Base-by-base conservation (phyloP, 2,113 vertebrate species). In the Podarcis raffonei region DNA sequence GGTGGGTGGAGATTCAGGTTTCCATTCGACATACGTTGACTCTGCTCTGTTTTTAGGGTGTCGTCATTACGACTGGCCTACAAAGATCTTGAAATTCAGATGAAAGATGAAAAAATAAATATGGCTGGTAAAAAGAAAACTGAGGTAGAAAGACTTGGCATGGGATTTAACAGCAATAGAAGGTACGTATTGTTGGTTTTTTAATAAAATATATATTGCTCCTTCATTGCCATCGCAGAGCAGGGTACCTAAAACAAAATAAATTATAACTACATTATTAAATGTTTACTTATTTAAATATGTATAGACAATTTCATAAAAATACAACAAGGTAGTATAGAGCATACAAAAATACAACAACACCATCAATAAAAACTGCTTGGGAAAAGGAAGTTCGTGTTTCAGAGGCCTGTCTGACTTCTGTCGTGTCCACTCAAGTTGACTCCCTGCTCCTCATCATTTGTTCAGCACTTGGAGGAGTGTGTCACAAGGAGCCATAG, bases 81-180 rank as follows among this genome's bases (percentile, higher is more conserved):
- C 79, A 96, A 98, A 93, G 98, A 99, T 83, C 96, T 99, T 77
- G 98, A 99, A 92, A 96, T 98, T 86, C 97, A 98, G 80, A 95
- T 96, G 86, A 98, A 96, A 95, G 97, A 98, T 6, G 97, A 98
- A 4, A 96, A 96, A 71, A 94, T 96, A 83, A 97, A 96, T 62
- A 72, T 97, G 0, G 94, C 97, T 11, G 97, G 97, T 25, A 98
- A 97, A 68, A 98, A 98, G 92, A 98, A 97, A 88, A 94, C 94
- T 2, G 98, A 99, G 27, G 95, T 97, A 0, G 98, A 99, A 87
- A 96, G 99, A 30, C 98, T 99, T 57, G 98, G 99, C 92, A 99
- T 99, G 97, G 99, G 99, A 1, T 89, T 99, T 22, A 96, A 98
- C 32, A 97, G 85, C 27, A 97, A 88, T 90, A 95, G 97, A 75